Base-by-base conservation (phyloP, 2,113 vertebrate species). In the Crotalus horridus region DNA sequence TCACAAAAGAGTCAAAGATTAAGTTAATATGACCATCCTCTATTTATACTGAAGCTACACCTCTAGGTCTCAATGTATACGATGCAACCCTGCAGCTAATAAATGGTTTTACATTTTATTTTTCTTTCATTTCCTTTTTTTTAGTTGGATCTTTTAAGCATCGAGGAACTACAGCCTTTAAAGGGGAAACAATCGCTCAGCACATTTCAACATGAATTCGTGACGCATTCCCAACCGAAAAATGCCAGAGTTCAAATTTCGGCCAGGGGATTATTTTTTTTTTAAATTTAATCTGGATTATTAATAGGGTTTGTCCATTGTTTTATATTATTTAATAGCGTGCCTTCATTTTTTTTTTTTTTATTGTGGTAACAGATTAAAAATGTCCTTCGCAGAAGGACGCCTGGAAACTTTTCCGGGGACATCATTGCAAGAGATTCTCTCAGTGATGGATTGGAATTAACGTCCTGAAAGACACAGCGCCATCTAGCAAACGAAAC, bases 401-500 rank as follows among this genome's bases (percentile, higher is more conserved):
- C 26, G 43, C 11, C 20, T 48, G 58, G 58, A 43, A 51, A 53
- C 56, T 58, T 56, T 81, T 56, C 5, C 43, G 39, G 81, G 61
- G 43, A n/a, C 26, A 23, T 94, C 88, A 92, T 88, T 94, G 21
- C 93, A 95, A 93, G 93, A 93, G 93, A 88, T 23, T 69, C 93
- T 95, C 94, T 89, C 90, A 91, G 92, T 90, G 93, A 93, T 93
- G 93, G 93, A 91, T 11, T n/a, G 69, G 91, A 94, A 81, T 39
- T 81, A 43, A 92, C n/a, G 96, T 99, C 98, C 97, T 97, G 98
- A 97, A 98, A 98, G 97, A 95, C 97, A 97, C 97, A 99, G 99
- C 99, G 99, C 99, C 99, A 99, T 98, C 99, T 99, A 99, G 99
- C 98, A 98, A 98, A 98, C 98, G 97, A 98, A 98, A 92, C 91